phyloP scores from a whole-genome alignment of 1,140 invertebrate species.

The Brachionus rubens region DNA sequence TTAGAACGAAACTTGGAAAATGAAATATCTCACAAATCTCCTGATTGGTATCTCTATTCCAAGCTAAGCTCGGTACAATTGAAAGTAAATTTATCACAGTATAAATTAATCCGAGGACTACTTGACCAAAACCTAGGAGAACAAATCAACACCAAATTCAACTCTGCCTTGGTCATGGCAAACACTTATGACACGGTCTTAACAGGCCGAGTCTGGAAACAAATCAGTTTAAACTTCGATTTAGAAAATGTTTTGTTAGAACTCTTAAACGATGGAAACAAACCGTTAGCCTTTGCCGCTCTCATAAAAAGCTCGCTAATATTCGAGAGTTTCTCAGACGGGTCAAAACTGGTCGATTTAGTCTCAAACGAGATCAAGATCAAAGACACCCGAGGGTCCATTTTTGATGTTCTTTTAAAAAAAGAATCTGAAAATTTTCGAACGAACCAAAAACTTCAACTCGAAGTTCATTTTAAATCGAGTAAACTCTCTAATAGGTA shows the following conservation, averaged over 20 bases:
- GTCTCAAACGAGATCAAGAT: conserved; percentile 37
- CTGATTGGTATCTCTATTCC: conserved; percentile 67
- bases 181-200: conserved; percentile 54
- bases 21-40: conserved; percentile 69
- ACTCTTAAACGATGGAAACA: conserved; percentile 61
- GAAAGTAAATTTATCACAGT: conserved; percentile 78
- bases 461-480: conserved; percentile 20
- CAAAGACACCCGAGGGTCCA: background rate
- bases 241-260: conserved; percentile 80
- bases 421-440: background rate
- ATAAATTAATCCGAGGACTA: conserved; percentile 80
- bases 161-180: conserved; percentile 54
- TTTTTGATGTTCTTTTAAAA: conserved; percentile 10
- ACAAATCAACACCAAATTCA: conserved; percentile 68
- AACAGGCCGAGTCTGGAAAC: conserved; percentile 66
- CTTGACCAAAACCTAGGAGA: conserved; percentile 89
- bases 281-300: background rate
- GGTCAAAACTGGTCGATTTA: conserved; percentile 30
- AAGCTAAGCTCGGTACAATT: conserved; percentile 69
- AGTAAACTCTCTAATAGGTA: conserved; percentile 21
- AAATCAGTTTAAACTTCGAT: conserved; percentile 75
- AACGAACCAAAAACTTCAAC: conserved; percentile 8
- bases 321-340: conserved; percentile 44
- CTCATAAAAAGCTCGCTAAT: conserved; percentile 14
- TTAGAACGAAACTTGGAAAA: conserved; percentile 78